Conservation (phyloP, 64 coral and sea anemone species). For the Pocillopora verrucosa region DNA sequence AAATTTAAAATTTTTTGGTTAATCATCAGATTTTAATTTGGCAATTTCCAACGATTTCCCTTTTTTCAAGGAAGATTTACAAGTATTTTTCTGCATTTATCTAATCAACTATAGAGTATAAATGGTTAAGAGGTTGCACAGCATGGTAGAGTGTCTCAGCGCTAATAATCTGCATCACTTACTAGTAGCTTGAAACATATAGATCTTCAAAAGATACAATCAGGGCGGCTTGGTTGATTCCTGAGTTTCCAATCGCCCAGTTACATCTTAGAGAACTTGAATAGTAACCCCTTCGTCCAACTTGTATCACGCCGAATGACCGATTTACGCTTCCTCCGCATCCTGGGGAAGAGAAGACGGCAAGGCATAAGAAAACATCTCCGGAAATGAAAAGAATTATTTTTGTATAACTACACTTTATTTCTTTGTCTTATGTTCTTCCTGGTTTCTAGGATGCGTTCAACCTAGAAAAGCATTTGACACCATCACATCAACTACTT, state of each 20-base stretch:
- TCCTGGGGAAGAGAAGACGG: not conserved
- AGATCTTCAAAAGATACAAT: not conserved
- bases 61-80: no score
- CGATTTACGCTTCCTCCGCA: not conserved
- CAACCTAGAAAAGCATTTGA: no score
- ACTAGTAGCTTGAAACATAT: not conserved
- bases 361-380: not conserved
- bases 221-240: not conserved
- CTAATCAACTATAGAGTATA: no score
- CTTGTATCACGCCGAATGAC: not conserved
- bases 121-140: not conserved
- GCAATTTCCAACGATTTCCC: no score
- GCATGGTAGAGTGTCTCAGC: not conserved
- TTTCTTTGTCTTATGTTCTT: no score
- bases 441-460: no score
- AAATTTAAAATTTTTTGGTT: no score
- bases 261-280: not conserved
- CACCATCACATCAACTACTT: no score
- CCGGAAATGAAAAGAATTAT: not conserved
- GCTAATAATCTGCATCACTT: not conserved
- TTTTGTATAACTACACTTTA: not conserved
- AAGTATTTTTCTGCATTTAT: no score
- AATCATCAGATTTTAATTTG: no score
- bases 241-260: not conserved
- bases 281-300: not conserved